Percentiles rank a stretch among this genome's conserved stretches.
Conservation (phyloP, 2,797 vertebrate genomes). For the Bovichtus diacanthus region DNA sequence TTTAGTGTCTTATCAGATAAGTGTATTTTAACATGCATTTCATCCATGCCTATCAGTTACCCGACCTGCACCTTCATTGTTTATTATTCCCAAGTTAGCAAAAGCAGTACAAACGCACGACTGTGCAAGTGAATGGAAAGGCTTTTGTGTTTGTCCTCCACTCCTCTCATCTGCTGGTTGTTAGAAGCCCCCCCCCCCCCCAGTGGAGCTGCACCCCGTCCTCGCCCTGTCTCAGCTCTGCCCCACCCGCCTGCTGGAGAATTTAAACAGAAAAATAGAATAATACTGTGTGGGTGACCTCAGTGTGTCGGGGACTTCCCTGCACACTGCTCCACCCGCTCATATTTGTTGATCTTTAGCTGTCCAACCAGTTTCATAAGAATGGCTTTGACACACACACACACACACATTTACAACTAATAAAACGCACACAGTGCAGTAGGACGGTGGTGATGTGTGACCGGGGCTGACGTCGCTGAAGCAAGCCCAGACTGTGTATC, state of each 20-base stretch:
- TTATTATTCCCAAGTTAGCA: background rate
- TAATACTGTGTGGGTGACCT: constrained; percentile 58
- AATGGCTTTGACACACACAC: constrained; percentile 21
- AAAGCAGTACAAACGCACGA: background rate
- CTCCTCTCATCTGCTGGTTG: constrained; percentile 58
- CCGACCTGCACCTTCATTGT: background rate
- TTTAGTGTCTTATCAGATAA: constrained; percentile 4
- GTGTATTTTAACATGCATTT: background rate
- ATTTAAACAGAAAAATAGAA: constrained; percentile 34
- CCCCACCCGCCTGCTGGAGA: constrained; percentile 47
- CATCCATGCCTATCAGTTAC: background rate
- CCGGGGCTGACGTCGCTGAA: constrained; percentile 31
- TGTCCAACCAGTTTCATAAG: constrained; percentile 51
- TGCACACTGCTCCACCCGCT: constrained; percentile 54
- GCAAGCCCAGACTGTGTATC: constrained; percentile 12
- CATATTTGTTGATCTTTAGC: constrained; percentile 70
- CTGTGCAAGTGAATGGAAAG: no score
- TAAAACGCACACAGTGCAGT: constrained; percentile 20
- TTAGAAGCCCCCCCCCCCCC: constrained; percentile 41
- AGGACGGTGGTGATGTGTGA: constrained; percentile 35
- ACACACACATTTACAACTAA: background rate
- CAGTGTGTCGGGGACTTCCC: constrained; percentile 63
- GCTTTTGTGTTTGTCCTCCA: constrained; percentile 44
- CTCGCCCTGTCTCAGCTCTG: constrained; percentile 31
- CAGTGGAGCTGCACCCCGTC: constrained; percentile 54